Evolutionary conservation across 2,113 vertebrate genomes (phyloP).

Genomic region (Acanthisitta chloris): DNA sequence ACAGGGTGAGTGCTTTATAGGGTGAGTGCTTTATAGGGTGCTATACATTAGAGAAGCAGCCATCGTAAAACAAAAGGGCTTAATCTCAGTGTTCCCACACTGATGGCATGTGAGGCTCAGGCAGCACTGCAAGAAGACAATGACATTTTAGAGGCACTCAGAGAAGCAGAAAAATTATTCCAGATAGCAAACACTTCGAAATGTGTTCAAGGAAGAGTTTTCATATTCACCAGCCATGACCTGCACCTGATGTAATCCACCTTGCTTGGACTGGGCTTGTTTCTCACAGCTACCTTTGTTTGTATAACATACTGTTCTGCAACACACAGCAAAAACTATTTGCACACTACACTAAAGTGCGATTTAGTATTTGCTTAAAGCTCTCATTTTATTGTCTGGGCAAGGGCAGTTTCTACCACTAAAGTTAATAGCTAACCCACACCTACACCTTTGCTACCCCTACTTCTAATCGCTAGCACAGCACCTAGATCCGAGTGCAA

Average conservation of each 20-base stretch:
- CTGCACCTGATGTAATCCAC: conserved; percentile 34
- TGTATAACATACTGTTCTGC: conserved; percentile 50
- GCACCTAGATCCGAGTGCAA: background rate
- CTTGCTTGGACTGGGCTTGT: background rate
- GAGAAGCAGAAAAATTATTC: conserved; percentile 8
- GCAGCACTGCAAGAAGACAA: background rate
- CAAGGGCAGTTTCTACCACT: conserved; percentile 39
- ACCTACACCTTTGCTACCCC: conserved; percentile 10
- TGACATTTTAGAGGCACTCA: background rate
- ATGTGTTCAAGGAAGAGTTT: conserved; percentile 8
- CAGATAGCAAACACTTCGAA: background rate
- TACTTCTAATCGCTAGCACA: background rate
- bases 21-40: background rate
- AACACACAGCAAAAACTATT: conserved; percentile 55
- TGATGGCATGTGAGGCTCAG: background rate
- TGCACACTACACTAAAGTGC: conserved; percentile 19
- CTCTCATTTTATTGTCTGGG: conserved; percentile 54
- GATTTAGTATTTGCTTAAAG: conserved; percentile 65
- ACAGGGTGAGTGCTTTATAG: background rate
- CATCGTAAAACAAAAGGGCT: background rate
- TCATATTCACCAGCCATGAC: background rate
- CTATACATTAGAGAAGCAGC: background rate
- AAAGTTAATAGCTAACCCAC: conserved; percentile 56
- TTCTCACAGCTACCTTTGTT: conserved; percentile 56
- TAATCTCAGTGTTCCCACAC: background rate